These are phyloP conservation scores for Epizoanthus fatuus DNA, from an alignment of 92 coral and sea anemone species.

Conservation along the genomic window DNA sequence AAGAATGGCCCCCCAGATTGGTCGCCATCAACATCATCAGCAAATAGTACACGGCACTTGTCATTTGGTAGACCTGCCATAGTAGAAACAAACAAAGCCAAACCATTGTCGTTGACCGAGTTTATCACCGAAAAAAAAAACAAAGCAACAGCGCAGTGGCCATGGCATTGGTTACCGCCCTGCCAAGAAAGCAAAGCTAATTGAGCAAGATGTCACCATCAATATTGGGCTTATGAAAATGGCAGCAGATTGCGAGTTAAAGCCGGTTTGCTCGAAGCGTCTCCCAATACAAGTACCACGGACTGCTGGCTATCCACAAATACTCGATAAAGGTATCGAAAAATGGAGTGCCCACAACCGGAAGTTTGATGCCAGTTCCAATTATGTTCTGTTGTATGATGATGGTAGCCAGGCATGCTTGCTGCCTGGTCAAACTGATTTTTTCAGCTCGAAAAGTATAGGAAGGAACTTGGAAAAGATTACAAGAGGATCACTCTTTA, in stretches of 20 bases:
- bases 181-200: slow-evolving; percentile 5
- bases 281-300: slow-evolving; percentile 61
- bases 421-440: slow-evolving; percentile 56
- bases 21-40: background rate
- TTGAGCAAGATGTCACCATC: slow-evolving; percentile 35
- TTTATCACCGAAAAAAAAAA: background rate
- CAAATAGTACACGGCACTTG: too few species aligned
- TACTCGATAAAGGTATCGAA: slow-evolving; percentile 47
- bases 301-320: slow-evolving; percentile 49
- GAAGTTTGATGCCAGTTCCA: slow-evolving; percentile 33
- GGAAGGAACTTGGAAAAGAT: slow-evolving; percentile 49
- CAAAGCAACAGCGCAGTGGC: slow-evolving; percentile 10
- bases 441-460: slow-evolving; percentile 55
- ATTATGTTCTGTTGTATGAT: slow-evolving; percentile 41
- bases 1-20: slow-evolving; percentile 24
- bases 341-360: slow-evolving; percentile 51
- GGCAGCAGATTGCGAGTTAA: slow-evolving; percentile 31
- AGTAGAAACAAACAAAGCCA: background rate
- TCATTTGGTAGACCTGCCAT: too few species aligned
- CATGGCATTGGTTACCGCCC: background rate
- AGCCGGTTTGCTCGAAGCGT: slow-evolving; percentile 56
- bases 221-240: slow-evolving; percentile 43
- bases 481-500: slow-evolving; percentile 57
- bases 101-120: slow-evolving; percentile 21
- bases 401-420: slow-evolving; percentile 54